Evolutionary conservation across 2,797 vertebrate species (phyloP), one percentile per base, ranked within the genome.

Genomic region (Phataginus tetradactyla): DNA sequence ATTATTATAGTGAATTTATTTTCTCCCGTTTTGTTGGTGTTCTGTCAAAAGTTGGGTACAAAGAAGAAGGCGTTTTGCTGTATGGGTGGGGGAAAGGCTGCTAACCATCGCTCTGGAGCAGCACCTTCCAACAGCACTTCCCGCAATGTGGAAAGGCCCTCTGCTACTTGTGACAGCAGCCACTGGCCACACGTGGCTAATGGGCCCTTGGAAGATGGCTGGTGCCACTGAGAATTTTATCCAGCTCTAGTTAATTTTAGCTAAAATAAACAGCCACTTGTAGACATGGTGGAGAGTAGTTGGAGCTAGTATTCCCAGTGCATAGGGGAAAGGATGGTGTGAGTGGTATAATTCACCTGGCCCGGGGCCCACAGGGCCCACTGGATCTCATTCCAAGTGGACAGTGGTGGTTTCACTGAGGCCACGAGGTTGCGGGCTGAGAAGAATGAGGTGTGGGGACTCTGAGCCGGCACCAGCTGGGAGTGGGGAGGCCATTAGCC

Each of bases 191-290:
- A 32, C 13, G 27, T 17, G 63, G 45, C 29, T 39, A 11, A 0
- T 80, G 53, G 51, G 25, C 13, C 64, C 69, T 74, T 89, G 34
- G 42, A 37, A 29, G 32, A n/a, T 49, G 49, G 18, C 55, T 84
- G 49, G 49, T 59, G 87, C 18, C 12, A n/a, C 13, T 9, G 21
- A 89, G 37, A 29, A 75, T 86, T 91, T 90, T 66, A 84, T 27
- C 89, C 66, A 45, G 59, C 23, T 74, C 63, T 91, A 63, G 18
- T 72, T 89, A 53, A 91, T 95, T 69, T 97, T 57, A 78, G n/a
- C 32, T 71, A 51, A 68, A 37, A 51, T 51, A 39, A 91, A 90
- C 68, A 66, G 32, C 51, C 11, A 18, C 37, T 42, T 3, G 4
- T 1, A 69, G 34, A 94, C 61, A 49, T 21, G 17, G 64, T 57